These are phyloP conservation scores for Morus bassanus DNA, from an alignment of 2,797 vertebrate species.

Conservation along the genomic window DNA sequence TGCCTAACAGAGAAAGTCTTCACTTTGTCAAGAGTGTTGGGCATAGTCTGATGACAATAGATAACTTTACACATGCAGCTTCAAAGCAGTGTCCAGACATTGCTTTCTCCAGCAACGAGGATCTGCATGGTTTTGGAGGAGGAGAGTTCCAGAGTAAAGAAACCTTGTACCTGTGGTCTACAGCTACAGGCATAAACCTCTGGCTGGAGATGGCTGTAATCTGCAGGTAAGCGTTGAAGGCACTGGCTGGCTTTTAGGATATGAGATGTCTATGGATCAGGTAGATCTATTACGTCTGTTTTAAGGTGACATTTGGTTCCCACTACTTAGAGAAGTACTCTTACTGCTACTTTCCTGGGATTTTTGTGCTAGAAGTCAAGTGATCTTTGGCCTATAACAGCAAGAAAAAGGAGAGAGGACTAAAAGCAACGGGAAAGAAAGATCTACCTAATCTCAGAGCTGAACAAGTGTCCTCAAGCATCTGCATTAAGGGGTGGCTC, in stretches of 20 bases:
- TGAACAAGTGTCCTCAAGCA: not conserved
- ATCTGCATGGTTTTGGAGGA: not conserved
- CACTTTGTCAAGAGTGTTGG: not conserved
- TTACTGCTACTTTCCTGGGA: not conserved
- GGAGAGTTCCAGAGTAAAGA: not conserved
- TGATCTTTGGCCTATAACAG: not conserved
- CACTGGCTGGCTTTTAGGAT: not conserved
- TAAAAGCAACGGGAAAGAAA: not conserved
- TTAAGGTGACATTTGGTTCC: not conserved
- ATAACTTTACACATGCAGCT: not conserved
- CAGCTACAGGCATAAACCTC: not conserved
- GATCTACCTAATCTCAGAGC: not conserved
- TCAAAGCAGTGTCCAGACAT: not conserved
- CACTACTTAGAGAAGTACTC: not conserved
- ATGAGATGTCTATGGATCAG: fast-evolving
- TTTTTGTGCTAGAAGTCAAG: not conserved
- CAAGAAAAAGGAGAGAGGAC: not conserved
- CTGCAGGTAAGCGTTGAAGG: not conserved
- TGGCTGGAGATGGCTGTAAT: fast-evolving
- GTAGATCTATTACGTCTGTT: not conserved
- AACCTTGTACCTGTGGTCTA: too few species aligned
- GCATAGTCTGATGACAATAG: not conserved
- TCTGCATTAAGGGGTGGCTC: not conserved
- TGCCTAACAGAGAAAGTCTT: not conserved
- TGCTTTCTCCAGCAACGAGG: not conserved